A percentile compares a stretch with the other conserved stretches of the same genome.
Conservation (phyloP, 2,888 invertebrate species). For the Nomada ruficornis region DNA sequence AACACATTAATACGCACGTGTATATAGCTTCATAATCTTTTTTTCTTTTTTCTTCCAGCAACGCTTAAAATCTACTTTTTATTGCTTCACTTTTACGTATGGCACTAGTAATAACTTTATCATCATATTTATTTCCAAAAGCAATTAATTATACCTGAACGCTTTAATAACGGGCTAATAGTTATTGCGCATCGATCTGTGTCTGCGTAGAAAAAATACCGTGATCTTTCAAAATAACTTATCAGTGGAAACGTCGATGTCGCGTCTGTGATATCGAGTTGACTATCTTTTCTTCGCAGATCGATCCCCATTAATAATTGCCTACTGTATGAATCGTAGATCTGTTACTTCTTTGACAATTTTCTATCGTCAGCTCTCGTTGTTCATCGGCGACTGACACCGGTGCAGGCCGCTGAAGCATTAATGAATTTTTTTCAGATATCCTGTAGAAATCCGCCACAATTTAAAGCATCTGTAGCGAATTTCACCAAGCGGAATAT, state of each 20-base stretch:
- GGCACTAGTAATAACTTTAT: background rate
- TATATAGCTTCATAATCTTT: slow-evolving; percentile 13
- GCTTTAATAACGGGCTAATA: slow-evolving; percentile 3
- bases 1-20: slow-evolving; percentile 37
- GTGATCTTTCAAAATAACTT: background rate
- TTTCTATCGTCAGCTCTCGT: slow-evolving; percentile 28
- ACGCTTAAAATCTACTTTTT: background rate
- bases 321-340: slow-evolving; percentile 12
- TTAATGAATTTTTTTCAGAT: slow-evolving; percentile 79
- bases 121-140: no score
- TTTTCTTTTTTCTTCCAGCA: slow-evolving; percentile 6
- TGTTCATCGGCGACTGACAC: slow-evolving; percentile 40
- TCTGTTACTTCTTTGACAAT: slow-evolving; percentile 10
- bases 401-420: slow-evolving; percentile 68
- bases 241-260: background rate
- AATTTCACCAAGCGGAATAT: slow-evolving; percentile 69
- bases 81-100: slow-evolving; percentile 22
- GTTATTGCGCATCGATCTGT: slow-evolving; percentile 1
- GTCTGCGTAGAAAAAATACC: slow-evolving; percentile 18
- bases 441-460: slow-evolving; percentile 79
- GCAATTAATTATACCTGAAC: background rate
- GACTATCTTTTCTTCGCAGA: slow-evolving; percentile 13
- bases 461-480: slow-evolving; percentile 81
- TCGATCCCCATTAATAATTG: background rate
- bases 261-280: background rate